These are phyloP conservation scores for Polyploca ridens DNA, from an alignment of 2,888 invertebrate genomes.

Conservation along the genomic window DNA sequence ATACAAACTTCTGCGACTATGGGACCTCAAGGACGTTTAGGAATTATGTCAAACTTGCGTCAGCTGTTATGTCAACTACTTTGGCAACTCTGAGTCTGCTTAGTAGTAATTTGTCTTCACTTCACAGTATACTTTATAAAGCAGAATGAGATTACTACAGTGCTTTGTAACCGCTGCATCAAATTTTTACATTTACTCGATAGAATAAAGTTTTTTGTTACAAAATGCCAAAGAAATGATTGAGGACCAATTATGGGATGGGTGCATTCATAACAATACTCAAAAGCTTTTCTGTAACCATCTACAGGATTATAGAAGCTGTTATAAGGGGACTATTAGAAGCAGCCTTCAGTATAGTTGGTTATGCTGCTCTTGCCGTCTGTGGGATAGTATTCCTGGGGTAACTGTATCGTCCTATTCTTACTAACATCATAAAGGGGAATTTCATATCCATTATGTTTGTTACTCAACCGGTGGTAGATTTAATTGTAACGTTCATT, in stretches of 20 bases:
- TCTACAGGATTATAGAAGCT: constrained; percentile 44
- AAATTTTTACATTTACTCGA: no score
- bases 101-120: background rate
- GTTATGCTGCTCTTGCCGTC: constrained; percentile 4
- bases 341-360: constrained; percentile 11
- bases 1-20: background rate
- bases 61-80: background rate
- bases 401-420: background rate
- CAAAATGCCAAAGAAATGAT: constrained; percentile 29
- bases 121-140: background rate
- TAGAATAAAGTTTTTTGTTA: constrained; percentile 21
- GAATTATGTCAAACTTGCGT: constrained; percentile 5
- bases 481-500: no score
- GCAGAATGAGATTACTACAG: constrained; percentile 11
- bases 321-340: constrained; percentile 43
- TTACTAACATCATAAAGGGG: no score
- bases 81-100: background rate
- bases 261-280: constrained; percentile 29
- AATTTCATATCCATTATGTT: no score
- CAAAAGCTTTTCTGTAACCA: constrained; percentile 22
- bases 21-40: constrained; percentile 1
- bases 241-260: constrained; percentile 24
- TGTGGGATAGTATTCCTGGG: constrained; percentile 14
- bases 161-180: background rate
- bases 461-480: no score